Evolutionary conservation across 2,797 vertebrate genomes (phyloP), one percentile per base, ranked within the genome.

Genomic region (Heterohyrax brucei): DNA sequence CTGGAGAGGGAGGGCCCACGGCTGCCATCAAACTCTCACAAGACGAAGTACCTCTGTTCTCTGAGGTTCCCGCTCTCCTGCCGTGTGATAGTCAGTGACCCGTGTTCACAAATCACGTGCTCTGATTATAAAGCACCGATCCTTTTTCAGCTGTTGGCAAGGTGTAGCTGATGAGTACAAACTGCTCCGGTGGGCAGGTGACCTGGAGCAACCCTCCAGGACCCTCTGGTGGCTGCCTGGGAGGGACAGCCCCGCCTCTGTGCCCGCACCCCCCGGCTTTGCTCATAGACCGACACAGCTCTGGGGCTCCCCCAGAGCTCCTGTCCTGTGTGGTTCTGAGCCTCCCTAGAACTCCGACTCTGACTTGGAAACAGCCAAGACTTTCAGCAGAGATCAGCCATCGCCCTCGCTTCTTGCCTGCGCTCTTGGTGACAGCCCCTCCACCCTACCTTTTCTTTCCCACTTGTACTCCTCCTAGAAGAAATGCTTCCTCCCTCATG

Each of bases 1-100:
- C 5, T 53, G 50, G 56, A 6, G 68, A 30, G 24, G 0, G 16
- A 30, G 28, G 3, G 13, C 50, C 39, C 18, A 14, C 0, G 0
- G 28, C 77, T 24, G 22, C 18, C 24, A 4, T 24, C 16, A n/a
- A 44, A 66, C 48, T 30, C 53, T 24, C 3, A 44, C 30, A 66
- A 76, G 33, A 33, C 10, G 1, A 73, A 14, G 53, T 56, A 21
- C n/a, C 70, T 1, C 14, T 5, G 56, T 72, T n/a, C 30, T 26
- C 22, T 3, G 9, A 24, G 33, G 21, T 39, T 75, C 61, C 22
- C 7, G 46, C 64, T 22, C 19, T 5, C 9, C 56, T 5, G 2
- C 4, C 24, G 14, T 16, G 62, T n/a, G 85, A 24, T 26, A 22
- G 19, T 22, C 30, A 4, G 4, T 24, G 1, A 44, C 56, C 26